A percentile compares a stretch with the other conserved stretches of the same genome.
These are phyloP conservation scores for Ophioninae sp. DNA, from an alignment of 2,888 invertebrate species.

Conservation along the genomic window DNA sequence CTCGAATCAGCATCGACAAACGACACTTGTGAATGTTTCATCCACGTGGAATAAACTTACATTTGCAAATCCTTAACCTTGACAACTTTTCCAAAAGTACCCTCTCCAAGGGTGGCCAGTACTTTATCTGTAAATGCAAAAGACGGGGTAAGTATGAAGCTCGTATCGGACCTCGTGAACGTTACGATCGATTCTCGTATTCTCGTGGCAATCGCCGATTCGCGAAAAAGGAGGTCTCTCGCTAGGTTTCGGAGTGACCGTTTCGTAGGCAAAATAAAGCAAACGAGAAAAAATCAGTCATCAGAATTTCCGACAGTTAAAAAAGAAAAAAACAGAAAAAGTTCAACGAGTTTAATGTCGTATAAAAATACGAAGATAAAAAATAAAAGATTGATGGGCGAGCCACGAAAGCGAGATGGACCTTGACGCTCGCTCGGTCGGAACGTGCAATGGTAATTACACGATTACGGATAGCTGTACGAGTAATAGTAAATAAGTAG, in stretches of 20 bases:
- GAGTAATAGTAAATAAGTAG: constrained; percentile 56
- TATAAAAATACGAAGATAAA: constrained; percentile 12
- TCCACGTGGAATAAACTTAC: constrained; percentile 84
- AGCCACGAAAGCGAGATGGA: constrained; percentile 47
- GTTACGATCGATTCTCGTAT: constrained; percentile 40
- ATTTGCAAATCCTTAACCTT: constrained; percentile 98
- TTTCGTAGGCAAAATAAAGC: neutral
- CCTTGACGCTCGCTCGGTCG: constrained; percentile 60
- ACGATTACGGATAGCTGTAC: constrained; percentile 61
- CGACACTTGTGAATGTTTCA: neutral
- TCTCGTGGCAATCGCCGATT: constrained; percentile 40
- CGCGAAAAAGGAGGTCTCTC: constrained; percentile 7
- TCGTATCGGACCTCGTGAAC: constrained; percentile 72
- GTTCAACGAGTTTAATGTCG: neutral
- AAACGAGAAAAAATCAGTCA: neutral
- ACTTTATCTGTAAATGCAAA: constrained; percentile 97
- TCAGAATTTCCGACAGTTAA: neutral
- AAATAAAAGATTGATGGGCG: constrained; percentile 1
- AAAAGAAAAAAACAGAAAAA: neutral
- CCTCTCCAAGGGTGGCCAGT: constrained; percentile 98
- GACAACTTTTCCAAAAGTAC: constrained; percentile 99
- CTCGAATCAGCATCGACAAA: neutral
- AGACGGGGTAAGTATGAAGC: constrained; percentile 78
- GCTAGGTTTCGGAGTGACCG: neutral
- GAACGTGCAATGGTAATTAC: constrained; percentile 61